A percentile compares a stretch with the other conserved stretches of the same genome.
Evolutionary conservation across 2,888 invertebrate genomes (phyloP).

Genomic region (Drosophila meridionalis): DNA sequence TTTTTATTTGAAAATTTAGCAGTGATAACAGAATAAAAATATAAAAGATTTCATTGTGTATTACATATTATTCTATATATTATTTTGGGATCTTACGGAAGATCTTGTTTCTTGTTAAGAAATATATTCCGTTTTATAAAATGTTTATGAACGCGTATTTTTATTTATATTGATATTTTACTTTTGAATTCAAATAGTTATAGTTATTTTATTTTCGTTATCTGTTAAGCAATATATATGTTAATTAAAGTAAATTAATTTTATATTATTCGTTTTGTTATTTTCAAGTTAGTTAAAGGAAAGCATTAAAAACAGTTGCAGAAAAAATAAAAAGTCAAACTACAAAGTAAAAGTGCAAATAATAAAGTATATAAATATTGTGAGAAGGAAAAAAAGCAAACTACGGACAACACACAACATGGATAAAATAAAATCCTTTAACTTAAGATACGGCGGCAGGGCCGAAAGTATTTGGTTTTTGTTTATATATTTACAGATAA

Average conservation of each 20-base stretch:
- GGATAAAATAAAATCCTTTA: constrained; percentile 25
- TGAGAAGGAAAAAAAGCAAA: constrained; percentile 26
- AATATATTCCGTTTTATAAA: not conserved
- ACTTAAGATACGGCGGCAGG: not conserved
- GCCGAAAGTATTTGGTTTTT: constrained; percentile 6
- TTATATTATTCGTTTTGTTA: constrained; percentile 3
- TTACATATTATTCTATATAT: not conserved
- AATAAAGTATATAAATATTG: not conserved
- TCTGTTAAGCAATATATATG: constrained; percentile 4
- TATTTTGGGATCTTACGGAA: not conserved
- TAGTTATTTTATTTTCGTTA: constrained; percentile 2
- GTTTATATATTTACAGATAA: constrained; percentile 44
- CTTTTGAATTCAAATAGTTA: not conserved
- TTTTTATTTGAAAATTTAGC: not conserved
- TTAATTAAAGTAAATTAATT: not conserved
- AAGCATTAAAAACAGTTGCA: constrained; percentile 11
- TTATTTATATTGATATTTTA: not conserved
- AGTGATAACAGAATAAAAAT: not conserved
- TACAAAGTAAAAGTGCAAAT: constrained; percentile 16
- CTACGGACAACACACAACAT: constrained; percentile 60
- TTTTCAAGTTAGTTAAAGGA: constrained; percentile 10
- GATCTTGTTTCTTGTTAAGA: not conserved
- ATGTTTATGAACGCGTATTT: not conserved
- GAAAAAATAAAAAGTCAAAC: constrained; percentile 12
- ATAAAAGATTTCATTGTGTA: not conserved